A percentile compares a stretch with the other conserved stretches of the same genome.
Evolutionary conservation across 2,888 invertebrate genomes (phyloP).

Genomic region (Parnassius orleans): DNA sequence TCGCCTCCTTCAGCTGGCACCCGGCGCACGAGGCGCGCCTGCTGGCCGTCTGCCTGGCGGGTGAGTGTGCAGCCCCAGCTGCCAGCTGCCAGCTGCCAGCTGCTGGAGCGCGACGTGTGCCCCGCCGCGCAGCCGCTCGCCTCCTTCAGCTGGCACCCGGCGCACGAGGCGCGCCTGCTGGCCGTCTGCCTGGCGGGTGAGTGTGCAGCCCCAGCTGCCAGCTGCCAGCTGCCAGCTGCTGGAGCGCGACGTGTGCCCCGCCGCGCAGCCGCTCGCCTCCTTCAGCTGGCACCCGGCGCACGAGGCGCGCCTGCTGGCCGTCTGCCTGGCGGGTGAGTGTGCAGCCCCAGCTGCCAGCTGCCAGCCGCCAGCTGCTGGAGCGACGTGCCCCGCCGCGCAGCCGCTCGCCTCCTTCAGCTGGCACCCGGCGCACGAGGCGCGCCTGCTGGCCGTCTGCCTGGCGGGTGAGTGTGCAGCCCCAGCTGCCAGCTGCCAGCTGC

Average conservation of each 20-base stretch:
- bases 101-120: no score
- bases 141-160: constrained; percentile 96
- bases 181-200: constrained; percentile 82
- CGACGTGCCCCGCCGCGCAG: no score
- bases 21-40: constrained; percentile 89
- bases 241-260: no score
- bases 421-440: constrained; percentile 91
- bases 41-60: constrained; percentile 83
- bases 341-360: background rate
- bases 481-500: background rate
- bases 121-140: constrained; percentile 45
- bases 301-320: constrained; percentile 87
- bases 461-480: constrained; percentile 60
- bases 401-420: constrained; percentile 87
- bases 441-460: constrained; percentile 85
- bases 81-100: no score
- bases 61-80: constrained; percentile 41
- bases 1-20: constrained; percentile 93
- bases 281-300: constrained; percentile 94
- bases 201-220: constrained; percentile 2
- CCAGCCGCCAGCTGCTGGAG: no score
- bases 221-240: no score
- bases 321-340: constrained; percentile 75
- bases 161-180: constrained; percentile 88
- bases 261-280: constrained; percentile 67